Percentiles rank a stretch among this genome's conserved stretches.
Conservation (phyloP, 1,140 invertebrate species). For the Cotesia glomerata region DNA sequence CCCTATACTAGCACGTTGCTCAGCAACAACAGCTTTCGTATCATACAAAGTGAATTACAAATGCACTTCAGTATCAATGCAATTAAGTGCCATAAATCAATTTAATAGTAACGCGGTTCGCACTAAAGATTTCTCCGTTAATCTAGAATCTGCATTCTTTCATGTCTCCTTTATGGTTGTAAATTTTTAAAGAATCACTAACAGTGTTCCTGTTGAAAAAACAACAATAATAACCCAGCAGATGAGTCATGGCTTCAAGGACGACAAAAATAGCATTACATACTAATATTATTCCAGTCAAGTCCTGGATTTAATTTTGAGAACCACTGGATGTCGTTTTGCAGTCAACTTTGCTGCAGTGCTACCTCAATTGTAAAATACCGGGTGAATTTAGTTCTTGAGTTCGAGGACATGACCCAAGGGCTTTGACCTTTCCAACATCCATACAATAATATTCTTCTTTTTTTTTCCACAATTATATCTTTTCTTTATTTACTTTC, state of each 20-base stretch:
- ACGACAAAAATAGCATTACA: not conserved
- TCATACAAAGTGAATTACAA: constrained; percentile 11
- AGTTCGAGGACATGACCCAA: constrained; percentile 39
- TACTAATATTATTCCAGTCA: not conserved
- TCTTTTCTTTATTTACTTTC: too few relatives aligned
- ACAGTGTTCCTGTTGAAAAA: not conserved
- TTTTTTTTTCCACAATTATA: not conserved
- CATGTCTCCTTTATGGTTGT: not conserved
- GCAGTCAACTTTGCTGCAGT: constrained; percentile 41
- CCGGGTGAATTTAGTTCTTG: constrained; percentile 27
- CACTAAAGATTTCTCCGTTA: not conserved
- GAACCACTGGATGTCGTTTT: constrained; percentile 42
- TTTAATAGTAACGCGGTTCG: not conserved
- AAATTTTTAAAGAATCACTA: not conserved
- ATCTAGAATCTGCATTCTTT: not conserved
- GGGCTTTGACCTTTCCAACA: constrained; percentile 47
- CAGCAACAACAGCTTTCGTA: constrained; percentile 3
- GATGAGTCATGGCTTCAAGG: not conserved
- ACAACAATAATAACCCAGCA: too few relatives aligned
- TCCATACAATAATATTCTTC: not conserved
- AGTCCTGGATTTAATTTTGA: constrained; percentile 31
- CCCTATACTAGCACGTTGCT: not conserved
- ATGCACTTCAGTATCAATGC: not conserved
- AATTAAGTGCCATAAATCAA: constrained; percentile 5
- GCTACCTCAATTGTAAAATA: constrained; percentile 32